These are phyloP conservation scores for Syngnathus typhle DNA, from an alignment of 2,113 vertebrate genomes.

Conservation along the genomic window DNA sequence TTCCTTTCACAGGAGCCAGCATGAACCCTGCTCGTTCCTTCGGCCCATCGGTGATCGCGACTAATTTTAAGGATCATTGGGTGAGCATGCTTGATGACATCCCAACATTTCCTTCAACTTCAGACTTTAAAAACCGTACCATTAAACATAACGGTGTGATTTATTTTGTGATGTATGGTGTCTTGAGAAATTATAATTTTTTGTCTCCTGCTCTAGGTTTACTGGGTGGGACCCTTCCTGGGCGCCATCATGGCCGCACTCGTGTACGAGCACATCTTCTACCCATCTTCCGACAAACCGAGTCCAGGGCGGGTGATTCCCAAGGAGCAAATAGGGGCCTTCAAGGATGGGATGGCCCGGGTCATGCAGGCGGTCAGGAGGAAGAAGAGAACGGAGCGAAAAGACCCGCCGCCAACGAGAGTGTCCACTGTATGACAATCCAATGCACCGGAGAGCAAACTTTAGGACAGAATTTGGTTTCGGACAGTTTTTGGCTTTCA, in stretches of 20 bases:
- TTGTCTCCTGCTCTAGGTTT: conserved; percentile 69
- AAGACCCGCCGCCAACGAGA: conserved; percentile 71
- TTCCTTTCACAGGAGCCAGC: conserved; percentile 89
- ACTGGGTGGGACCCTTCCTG: conserved; percentile 88
- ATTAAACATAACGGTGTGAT: neutral
- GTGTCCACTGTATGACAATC: conserved; percentile 93
- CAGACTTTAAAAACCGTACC: too few species aligned
- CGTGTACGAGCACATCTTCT: conserved; percentile 87
- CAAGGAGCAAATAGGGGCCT: conserved; percentile 78
- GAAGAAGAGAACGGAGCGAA: conserved; percentile 78
- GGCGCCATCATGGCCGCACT: conserved; percentile 81
- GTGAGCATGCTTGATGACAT: conserved; percentile 64
- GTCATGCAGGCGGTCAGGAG: conserved; percentile 73
- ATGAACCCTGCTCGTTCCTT: conserved; percentile 95
- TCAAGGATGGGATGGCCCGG: conserved; percentile 75
- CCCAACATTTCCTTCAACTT: neutral
- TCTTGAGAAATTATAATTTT: neutral
- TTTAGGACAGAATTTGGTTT: conserved; percentile 43
- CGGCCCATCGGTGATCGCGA: conserved; percentile 85
- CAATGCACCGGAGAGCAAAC: conserved; percentile 75
- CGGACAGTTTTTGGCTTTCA: conserved; percentile 6
- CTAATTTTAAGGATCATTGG: conserved; percentile 87
- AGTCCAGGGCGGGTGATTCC: conserved; percentile 76
- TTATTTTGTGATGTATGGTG: neutral
- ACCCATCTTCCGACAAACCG: conserved; percentile 80